A percentile compares a stretch with the other conserved stretches of the same genome.
phyloP scores from a whole-genome alignment of 2,888 invertebrate species.

The Trimorus sp. region DNA sequence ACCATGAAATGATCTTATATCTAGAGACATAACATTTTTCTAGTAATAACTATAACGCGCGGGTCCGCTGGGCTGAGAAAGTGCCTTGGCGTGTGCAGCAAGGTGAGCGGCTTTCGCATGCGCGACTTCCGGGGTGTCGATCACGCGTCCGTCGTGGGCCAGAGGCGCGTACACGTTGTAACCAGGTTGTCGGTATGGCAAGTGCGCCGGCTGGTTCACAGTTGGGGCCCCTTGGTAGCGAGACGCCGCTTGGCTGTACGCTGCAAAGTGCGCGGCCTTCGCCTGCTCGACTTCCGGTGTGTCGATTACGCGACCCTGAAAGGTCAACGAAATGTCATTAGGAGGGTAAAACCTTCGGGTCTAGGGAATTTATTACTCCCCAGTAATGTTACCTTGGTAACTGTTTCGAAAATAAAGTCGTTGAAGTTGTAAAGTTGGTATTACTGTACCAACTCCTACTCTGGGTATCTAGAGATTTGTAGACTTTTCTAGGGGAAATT shows the following conservation, averaged over 20 bases:
- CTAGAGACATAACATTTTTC: not conserved
- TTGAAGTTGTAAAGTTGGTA: too few species aligned
- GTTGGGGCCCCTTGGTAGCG: conserved; percentile 34
- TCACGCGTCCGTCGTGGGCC: conserved; percentile 72
- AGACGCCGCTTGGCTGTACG: conserved; percentile 71
- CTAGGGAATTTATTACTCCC: too few species aligned
- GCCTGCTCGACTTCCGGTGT: conserved; percentile 78
- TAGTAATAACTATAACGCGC: conserved; percentile 49
- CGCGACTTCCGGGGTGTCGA: conserved; percentile 76
- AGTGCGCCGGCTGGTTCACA: conserved; percentile 5
- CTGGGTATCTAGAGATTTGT: too few species aligned
- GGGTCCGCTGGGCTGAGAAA: conserved; percentile 46
- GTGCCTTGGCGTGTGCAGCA: conserved; percentile 59
- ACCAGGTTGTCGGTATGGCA: conserved; percentile 27
- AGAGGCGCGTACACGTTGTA: conserved; percentile 70
- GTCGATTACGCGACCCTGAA: conserved; percentile 74
- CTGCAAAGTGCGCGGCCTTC: conserved; percentile 75
- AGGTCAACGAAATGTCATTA: conserved; percentile 44
- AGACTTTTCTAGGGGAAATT: too few species aligned
- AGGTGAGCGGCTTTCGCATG: conserved; percentile 75
- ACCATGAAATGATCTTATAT: too few species aligned
- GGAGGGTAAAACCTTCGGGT: not conserved
- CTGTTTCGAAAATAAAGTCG: too few species aligned
- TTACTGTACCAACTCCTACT: too few species aligned
- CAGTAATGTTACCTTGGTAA: too few species aligned